Conservation (phyloP, 2,113 vertebrate species). For the Planiliza haematocheilus region DNA sequence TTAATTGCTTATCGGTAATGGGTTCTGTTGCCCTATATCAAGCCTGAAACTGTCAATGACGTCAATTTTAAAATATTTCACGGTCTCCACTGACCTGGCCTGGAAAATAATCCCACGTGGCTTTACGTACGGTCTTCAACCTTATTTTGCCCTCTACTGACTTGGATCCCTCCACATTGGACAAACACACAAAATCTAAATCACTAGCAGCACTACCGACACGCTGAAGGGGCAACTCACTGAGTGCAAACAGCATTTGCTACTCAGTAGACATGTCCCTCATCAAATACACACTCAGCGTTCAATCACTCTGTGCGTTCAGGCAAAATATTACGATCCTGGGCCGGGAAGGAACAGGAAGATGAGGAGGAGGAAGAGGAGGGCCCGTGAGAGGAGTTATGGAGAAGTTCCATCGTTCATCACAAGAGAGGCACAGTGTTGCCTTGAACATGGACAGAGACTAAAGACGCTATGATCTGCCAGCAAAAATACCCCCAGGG, state of each 20-base stretch:
- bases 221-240: constrained; percentile 19
- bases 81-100: not conserved
- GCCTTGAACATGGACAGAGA: constrained; percentile 78
- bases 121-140: not conserved
- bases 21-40: not conserved
- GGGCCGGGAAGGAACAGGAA: not conserved
- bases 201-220: not conserved
- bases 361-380: not conserved
- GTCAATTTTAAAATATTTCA: not conserved
- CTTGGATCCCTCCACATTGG: constrained; percentile 40
- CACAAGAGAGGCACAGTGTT: constrained; percentile 49
- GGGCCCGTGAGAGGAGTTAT: constrained; percentile 56
- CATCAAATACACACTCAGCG: constrained; percentile 23
- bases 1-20: not conserved
- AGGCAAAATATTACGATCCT: constrained; percentile 37
- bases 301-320: constrained; percentile 56
- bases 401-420: constrained; percentile 63
- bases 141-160: constrained; percentile 62
- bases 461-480: constrained; percentile 72
- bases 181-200: constrained; percentile 23
- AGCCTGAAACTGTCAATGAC: not conserved
- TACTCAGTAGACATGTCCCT: constrained; percentile 36
- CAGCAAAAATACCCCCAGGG: constrained; percentile 51
- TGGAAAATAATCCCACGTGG: constrained; percentile 1
- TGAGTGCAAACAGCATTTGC: constrained; percentile 23